Base-by-base conservation (phyloP, 2,888 invertebrate genomes). In the Drosophila quasianomalipes region DNA sequence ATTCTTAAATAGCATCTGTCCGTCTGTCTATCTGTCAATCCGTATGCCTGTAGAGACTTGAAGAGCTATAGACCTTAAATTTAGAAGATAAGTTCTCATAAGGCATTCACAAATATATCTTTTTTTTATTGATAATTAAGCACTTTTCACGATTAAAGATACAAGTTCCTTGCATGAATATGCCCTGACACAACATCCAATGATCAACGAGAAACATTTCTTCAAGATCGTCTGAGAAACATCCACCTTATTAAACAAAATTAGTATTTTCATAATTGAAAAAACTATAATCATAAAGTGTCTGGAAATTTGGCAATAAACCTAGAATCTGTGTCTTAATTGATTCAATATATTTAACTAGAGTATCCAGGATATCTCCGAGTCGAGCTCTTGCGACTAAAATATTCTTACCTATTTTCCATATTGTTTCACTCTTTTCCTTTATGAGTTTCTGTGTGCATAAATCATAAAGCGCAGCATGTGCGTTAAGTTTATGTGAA, bases 401-500 rank as follows among this genome's bases (percentile, higher is more conserved):
- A 47, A 9, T 2, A 0, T 7, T 16, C 26, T 16, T 9, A 16
- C 47, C 1, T 47, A 26, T 47, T 52, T 64, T 9, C 14, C 26
- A 14, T 4, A n/a, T 39, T 47, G 37, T 9, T 66, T 51, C 41
- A n/a, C 28, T n/a, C 16, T 7, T 62, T 59, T n/a, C 9, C 28
- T 39, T 51, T 39, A 41, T 55, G 54, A 37, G 47, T 49, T 64
- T 54, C 30, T 31, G 47, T 31, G 14, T 35, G 22, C 26, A 54
- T 37, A 7, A 30, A 47, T 54, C 47, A 44, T 47, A 14, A 30
- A 14, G 22, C 28, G 28, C 30, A 22, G 49, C 19, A 39, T 55
- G 30, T 54, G 44, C 26, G 12, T 22, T n/a, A 16, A 26, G 33
- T 47, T 60, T 30, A 51, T 35, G 35, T 51, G 28, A 51, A 35